These are phyloP conservation scores for Lepus oiostolus DNA, from an alignment of 2,797 vertebrate species.

Conservation along the genomic window DNA sequence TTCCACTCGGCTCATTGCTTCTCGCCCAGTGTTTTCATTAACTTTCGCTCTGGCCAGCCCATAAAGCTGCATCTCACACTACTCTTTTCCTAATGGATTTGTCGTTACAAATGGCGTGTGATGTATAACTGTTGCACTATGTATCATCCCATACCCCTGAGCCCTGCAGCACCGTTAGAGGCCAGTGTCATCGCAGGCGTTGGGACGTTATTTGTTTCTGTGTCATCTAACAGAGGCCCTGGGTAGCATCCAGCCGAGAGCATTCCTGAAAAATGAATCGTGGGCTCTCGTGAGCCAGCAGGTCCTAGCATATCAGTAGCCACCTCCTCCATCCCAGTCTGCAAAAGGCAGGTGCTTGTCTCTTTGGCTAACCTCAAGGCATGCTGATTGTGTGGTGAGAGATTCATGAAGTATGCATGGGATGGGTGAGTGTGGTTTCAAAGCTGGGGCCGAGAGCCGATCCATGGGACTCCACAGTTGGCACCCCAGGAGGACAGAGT, in stretches of 20 bases:
- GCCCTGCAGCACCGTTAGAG: neutral
- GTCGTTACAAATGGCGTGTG: neutral
- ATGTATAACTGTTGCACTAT: neutral
- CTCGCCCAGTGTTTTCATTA: neutral
- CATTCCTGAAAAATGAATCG: neutral
- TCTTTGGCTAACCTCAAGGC: no score
- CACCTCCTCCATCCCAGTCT: neutral
- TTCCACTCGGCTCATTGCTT: neutral
- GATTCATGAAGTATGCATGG: neutral
- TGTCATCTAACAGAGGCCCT: neutral
- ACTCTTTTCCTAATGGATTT: slow-evolving; percentile 1
- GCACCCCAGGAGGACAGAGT: neutral
- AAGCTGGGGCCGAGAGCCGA: neutral
- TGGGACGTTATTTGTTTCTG: neutral
- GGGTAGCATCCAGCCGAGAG: neutral
- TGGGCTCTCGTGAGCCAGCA: neutral
- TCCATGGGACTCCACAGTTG: neutral
- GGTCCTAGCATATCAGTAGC: neutral
- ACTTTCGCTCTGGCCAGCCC: neutral
- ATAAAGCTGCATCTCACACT: neutral
- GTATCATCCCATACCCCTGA: neutral
- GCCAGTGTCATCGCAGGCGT: neutral
- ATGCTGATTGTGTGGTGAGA: neutral
- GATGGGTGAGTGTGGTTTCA: neutral
- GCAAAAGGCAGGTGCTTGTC: neutral